Evolutionary conservation across 1,140 invertebrate species (phyloP).

Genomic region (Saccostrea glomerata): DNA sequence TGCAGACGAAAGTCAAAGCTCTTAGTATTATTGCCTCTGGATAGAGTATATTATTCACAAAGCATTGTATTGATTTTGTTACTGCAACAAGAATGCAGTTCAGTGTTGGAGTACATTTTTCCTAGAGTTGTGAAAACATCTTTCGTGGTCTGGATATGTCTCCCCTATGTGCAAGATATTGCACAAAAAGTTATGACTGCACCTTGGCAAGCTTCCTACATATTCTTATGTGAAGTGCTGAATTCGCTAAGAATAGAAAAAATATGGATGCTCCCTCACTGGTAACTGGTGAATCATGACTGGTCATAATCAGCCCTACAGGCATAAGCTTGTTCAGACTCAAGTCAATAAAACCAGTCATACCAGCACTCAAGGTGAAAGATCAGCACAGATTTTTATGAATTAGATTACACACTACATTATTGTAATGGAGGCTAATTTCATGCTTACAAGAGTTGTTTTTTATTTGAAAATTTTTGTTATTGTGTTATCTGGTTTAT

Average conservation of each 20-base stretch:
- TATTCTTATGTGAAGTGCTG: not conserved
- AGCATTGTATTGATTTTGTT: conserved; percentile 29
- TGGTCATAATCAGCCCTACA: conserved; percentile 30
- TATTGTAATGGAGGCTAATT: conserved; percentile 23
- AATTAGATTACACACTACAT: conserved; percentile 12
- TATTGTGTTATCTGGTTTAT: conserved; percentile 8
- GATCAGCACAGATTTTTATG: conserved; percentile 23
- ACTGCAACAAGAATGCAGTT: not conserved
- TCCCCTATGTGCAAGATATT: not conserved
- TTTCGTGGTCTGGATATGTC: not conserved
- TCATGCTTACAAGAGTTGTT: conserved; percentile 20
- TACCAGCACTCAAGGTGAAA: conserved; percentile 14
- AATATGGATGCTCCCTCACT: not conserved
- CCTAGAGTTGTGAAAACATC: not conserved
- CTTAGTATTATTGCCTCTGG: not conserved
- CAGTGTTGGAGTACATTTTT: not conserved
- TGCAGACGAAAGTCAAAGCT: not conserved
- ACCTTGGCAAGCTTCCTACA: conserved; percentile 25
- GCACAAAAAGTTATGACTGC: conserved; percentile 19
- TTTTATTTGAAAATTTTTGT: not conserved
- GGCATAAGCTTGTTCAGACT: conserved; percentile 15
- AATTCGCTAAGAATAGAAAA: not conserved
- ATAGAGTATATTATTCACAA: not conserved
- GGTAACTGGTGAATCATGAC: conserved; percentile 27
- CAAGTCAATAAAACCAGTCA: conserved; percentile 34